Percentiles rank a stretch among this genome's conserved stretches.
Evolutionary conservation across 1,140 invertebrate genomes (phyloP).

Genomic region (Listronotus oregonensis): DNA sequence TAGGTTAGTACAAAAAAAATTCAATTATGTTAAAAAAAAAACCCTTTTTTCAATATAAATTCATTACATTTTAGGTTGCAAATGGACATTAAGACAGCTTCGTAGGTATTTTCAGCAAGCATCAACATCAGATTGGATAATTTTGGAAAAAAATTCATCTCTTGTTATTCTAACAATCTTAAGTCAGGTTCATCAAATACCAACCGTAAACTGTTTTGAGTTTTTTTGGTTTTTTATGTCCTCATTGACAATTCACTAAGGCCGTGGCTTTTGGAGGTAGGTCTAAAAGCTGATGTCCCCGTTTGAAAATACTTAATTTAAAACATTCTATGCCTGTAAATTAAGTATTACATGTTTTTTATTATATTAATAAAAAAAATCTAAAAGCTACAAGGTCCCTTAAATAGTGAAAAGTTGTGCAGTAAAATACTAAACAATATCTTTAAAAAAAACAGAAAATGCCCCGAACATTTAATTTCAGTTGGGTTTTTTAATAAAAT

Average conservation of each 20-base stretch:
- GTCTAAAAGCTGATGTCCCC: not conserved
- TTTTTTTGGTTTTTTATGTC: slow-evolving; percentile 92
- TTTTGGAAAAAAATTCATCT: slow-evolving; percentile 78
- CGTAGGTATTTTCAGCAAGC: slow-evolving; percentile 74
- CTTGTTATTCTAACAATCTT: slow-evolving; percentile 78
- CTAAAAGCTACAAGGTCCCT: too few species aligned
- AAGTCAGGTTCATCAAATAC: slow-evolving; percentile 63
- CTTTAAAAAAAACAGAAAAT: too few species aligned
- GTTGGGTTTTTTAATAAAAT: too few species aligned
- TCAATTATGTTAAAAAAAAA: too few species aligned
- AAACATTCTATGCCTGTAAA: too few species aligned
- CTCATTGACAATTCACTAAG: slow-evolving; percentile 85
- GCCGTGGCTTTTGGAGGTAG: slow-evolving; percentile 87
- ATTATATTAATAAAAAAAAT: too few species aligned
- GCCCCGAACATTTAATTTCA: too few species aligned
- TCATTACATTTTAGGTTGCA: slow-evolving; percentile 64
- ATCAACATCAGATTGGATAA: slow-evolving; percentile 74
- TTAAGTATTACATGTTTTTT: too few species aligned
- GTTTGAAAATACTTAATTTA: too few species aligned
- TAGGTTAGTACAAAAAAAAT: slow-evolving; percentile 60
- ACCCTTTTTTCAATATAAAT: too few species aligned
- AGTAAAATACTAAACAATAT: too few species aligned
- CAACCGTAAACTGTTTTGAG: slow-evolving; percentile 80
- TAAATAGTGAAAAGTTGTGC: too few species aligned
- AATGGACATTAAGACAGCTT: slow-evolving; percentile 82